Conservation (phyloP, 2,888 invertebrate species). For the Limulus polyphemus region DNA sequence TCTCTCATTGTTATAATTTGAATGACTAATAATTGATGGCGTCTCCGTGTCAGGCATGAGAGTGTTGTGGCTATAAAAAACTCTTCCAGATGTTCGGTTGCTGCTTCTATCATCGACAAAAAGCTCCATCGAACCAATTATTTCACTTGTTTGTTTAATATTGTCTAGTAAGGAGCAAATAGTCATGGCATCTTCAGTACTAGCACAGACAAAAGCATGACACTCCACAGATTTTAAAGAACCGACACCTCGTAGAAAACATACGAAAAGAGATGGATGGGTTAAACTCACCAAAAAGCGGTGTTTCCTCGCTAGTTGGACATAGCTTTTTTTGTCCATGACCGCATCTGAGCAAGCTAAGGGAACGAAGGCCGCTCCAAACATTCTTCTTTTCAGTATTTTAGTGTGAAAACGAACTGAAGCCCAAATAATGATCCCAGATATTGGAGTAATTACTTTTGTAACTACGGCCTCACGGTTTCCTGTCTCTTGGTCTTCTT, state of each 20-base stretch:
- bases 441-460: constrained; percentile 26
- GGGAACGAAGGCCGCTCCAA: constrained; percentile 26
- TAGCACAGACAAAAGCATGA: constrained; percentile 25
- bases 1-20: no score
- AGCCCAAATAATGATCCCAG: constrained; percentile 25
- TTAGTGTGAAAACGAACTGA: constrained; percentile 23
- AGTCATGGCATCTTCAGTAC: constrained; percentile 23
- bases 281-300: constrained; percentile 22
- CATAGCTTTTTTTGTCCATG: constrained; percentile 20
- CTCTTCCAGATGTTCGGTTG: no score
- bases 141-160: neutral
- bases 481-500: constrained; percentile 6
- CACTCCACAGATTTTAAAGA: constrained; percentile 20
- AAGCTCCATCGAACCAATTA: no score
- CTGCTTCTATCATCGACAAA: no score
- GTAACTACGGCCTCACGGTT: constrained; percentile 17
- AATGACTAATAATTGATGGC: no score
- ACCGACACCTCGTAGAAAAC: constrained; percentile 23
- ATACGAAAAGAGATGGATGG: constrained; percentile 25
- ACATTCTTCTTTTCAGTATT: constrained; percentile 12
- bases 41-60: no score
- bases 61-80: no score
- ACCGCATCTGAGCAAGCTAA: constrained; percentile 25
- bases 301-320: constrained; percentile 21
- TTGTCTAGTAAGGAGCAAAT: constrained; percentile 5